Conservation (phyloP, 1,140 invertebrate species). For the Halotydeus destructor region DNA sequence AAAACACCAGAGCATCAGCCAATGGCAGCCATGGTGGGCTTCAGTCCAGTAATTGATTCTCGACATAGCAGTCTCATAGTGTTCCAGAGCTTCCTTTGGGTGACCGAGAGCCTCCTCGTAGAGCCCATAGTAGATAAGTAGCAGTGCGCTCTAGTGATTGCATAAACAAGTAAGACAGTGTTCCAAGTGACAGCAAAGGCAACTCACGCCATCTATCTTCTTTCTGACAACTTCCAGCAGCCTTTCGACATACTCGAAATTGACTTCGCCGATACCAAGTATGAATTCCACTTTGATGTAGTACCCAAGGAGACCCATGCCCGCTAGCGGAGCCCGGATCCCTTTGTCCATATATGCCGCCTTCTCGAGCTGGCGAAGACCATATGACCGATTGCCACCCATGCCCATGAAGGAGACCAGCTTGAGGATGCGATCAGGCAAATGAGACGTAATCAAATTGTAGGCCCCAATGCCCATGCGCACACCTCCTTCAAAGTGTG, state of each 20-base stretch:
- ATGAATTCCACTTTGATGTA: constrained; percentile 66
- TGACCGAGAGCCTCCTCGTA: too few species aligned
- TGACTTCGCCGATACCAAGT: constrained; percentile 46
- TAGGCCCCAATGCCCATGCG: constrained; percentile 77
- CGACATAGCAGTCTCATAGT: too few species aligned
- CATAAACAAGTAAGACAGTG: too few species aligned
- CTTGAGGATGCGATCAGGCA: constrained; percentile 67
- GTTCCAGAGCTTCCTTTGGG: too few species aligned
- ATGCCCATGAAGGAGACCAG: constrained; percentile 86
- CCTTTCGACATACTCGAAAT: constrained; percentile 51
- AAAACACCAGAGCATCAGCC: too few species aligned
- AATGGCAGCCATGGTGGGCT: too few species aligned
- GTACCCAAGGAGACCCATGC: constrained; percentile 57
- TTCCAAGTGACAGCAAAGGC: too few species aligned
- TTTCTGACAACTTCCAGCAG: too few species aligned
- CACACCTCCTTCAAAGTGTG: constrained; percentile 81
- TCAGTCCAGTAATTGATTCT: too few species aligned
- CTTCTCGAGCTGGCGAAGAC: constrained; percentile 46
- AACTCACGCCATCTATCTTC: too few species aligned
- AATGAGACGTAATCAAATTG: constrained; percentile 62
- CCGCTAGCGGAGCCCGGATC: constrained; percentile 56
- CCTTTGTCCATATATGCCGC: constrained; percentile 45
- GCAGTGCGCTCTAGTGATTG: too few species aligned
- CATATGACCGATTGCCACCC: constrained; percentile 63
- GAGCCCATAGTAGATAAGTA: too few species aligned